Evolutionary conservation across 2,797 vertebrate genomes (phyloP), one percentile per base, ranked within the genome.

Genomic region (Sebastes umbrosus): DNA sequence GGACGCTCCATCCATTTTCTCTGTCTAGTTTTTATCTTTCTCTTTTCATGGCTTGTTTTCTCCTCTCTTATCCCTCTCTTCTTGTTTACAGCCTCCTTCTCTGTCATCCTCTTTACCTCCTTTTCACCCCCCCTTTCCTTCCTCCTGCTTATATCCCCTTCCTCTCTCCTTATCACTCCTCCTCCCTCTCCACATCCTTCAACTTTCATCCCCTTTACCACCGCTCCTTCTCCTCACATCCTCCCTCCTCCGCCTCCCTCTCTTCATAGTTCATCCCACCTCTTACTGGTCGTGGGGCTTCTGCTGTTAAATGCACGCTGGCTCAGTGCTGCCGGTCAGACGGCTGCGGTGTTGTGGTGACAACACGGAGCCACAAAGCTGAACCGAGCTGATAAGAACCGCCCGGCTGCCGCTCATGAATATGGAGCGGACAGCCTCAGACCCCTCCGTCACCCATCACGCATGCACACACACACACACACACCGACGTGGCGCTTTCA

Each of bases 351-450:
- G 75, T 76, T 74, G 73, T 54, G 54, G 80, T 60, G 85, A 86
- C 85, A 75, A 80, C 83, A 74, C 4, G 24, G 69, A 77, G 66
- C 62, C 59, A 70, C 34, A 60, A 85, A 90, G 82, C 88, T 93
- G 88, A 88, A 82, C 71, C 8, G 10, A 77, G 75, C 74, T 84
- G 92, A 93, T 93, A 93, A 92, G 84, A 87, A 71, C 59, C 14
- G 2, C 76, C 66, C 8, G 39, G 65, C 82, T 71, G 76, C 77
- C 4, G 55, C 73, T 89, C 84, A 84, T 93, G 75, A 87, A 92
- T 93, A 91, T 89, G 84, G 70, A 92, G 34, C 8, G 3, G 13
- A 2, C 55, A 1, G 18, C 68, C 34, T 66, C 55, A 29, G 78
- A 85, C 65, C 57, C 34, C 69, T 58, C 60, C 50, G 32, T 73